Evolutionary conservation across 2,888 invertebrate species (phyloP).

Genomic region (Conchocele bisecta): DNA sequence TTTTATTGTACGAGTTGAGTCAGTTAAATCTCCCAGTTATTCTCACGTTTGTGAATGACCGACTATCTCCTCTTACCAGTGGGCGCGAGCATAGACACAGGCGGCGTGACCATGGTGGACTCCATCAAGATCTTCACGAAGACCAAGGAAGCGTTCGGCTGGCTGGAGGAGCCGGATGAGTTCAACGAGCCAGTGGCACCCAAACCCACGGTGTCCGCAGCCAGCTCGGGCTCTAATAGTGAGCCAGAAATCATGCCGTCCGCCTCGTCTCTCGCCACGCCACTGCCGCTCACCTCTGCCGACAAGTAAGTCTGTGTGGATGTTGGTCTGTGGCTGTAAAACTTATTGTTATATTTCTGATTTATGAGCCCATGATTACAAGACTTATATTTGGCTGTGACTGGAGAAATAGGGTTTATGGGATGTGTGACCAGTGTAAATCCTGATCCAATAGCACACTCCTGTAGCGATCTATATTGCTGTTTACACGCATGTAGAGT

Average conservation of each 20-base stretch:
- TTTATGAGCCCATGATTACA: no score
- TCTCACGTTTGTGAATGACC: neutral
- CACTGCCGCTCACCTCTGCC: conserved; percentile 85
- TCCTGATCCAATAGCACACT: no score
- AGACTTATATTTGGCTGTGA: no score
- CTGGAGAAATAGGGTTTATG: no score
- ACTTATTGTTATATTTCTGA: no score
- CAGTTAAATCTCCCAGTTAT: neutral
- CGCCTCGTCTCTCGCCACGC: conserved; percentile 48
- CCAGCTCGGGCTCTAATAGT: conserved; percentile 28
- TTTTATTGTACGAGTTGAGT: neutral
- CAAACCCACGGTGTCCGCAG: conserved; percentile 31
- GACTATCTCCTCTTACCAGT: conserved; percentile 74
- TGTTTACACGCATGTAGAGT: no score
- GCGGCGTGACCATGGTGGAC: conserved; percentile 94
- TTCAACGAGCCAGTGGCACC: conserved; percentile 70
- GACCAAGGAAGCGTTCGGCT: conserved; percentile 97
- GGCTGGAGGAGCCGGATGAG: conserved; percentile 98
- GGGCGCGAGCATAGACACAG: conserved; percentile 85
- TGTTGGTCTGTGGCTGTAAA: no score
- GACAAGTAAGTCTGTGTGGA: conserved; percentile 84
- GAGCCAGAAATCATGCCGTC: conserved; percentile 58
- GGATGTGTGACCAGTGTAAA: no score
- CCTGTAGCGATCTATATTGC: no score
- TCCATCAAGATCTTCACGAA: conserved; percentile 97